phyloP scores from a whole-genome alignment of 2,888 invertebrate genomes.

The Linyphia triangularis region DNA sequence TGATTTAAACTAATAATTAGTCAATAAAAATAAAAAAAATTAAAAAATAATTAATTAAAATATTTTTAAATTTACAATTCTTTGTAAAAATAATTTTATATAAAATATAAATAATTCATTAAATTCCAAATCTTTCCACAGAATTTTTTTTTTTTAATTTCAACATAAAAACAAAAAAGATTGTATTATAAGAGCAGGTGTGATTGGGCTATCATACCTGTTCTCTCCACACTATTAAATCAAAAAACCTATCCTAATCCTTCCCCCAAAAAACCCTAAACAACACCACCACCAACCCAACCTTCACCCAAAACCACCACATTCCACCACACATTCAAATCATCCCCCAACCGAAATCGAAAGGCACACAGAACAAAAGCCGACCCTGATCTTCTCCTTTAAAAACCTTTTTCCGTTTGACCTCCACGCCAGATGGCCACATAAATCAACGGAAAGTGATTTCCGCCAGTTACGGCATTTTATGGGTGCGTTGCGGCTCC shows the following conservation, averaged over 20 bases:
- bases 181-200: too few species aligned
- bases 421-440: slow-evolving; percentile 62
- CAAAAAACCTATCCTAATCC: not conserved
- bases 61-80: too few species aligned
- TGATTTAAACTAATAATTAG: too few species aligned
- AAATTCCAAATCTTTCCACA: too few species aligned
- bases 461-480: slow-evolving; percentile 69
- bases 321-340: slow-evolving; percentile 6
- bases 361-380: slow-evolving; percentile 23
- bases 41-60: too few species aligned
- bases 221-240: too few species aligned
- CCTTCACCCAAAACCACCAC: not conserved
- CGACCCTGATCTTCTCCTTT: slow-evolving; percentile 46
- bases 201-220: too few species aligned
- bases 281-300: not conserved
- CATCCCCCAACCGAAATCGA: slow-evolving; percentile 18
- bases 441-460: slow-evolving; percentile 70
- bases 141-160: too few species aligned
- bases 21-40: too few species aligned
- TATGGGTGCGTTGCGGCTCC: slow-evolving; percentile 68
- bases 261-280: not conserved
- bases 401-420: slow-evolving; percentile 59
- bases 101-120: too few species aligned
- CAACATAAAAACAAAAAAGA: too few species aligned
- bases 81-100: too few species aligned